Evolutionary conservation across 1,140 invertebrate genomes (phyloP).

Genomic region (Ostrea edulis): DNA sequence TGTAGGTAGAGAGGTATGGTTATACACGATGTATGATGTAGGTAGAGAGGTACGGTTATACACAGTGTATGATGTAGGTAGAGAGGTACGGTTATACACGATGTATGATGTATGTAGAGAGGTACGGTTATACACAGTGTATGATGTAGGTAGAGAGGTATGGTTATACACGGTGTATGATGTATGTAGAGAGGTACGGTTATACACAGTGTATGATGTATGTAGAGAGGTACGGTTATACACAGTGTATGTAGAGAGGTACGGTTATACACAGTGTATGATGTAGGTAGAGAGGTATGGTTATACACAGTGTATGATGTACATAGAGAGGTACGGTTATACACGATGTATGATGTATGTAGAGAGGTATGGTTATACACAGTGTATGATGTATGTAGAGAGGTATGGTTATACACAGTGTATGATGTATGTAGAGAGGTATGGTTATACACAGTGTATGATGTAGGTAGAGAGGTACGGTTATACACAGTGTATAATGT

Average conservation of each 20-base stretch:
- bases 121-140: not conserved
- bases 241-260: not conserved
- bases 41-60: not conserved
- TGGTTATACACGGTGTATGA: not conserved
- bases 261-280: not conserved
- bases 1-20: not conserved
- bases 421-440: not conserved
- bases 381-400: too few species aligned
- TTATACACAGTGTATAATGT: not conserved
- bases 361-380: not conserved
- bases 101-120: not conserved
- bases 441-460: not conserved
- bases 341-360: not conserved
- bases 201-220: not conserved
- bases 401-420: not conserved
- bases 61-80: too few species aligned
- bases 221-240: not conserved
- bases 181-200: not conserved
- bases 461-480: not conserved
- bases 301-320: not conserved
- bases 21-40: not conserved
- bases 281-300: not conserved
- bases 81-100: not conserved
- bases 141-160: not conserved
- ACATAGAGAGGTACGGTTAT: constrained; percentile 37